Evolutionary conservation across 2,113 vertebrate species (phyloP), one percentile per base, ranked within the genome.

Genomic region (Takifugu bimaculatus): DNA sequence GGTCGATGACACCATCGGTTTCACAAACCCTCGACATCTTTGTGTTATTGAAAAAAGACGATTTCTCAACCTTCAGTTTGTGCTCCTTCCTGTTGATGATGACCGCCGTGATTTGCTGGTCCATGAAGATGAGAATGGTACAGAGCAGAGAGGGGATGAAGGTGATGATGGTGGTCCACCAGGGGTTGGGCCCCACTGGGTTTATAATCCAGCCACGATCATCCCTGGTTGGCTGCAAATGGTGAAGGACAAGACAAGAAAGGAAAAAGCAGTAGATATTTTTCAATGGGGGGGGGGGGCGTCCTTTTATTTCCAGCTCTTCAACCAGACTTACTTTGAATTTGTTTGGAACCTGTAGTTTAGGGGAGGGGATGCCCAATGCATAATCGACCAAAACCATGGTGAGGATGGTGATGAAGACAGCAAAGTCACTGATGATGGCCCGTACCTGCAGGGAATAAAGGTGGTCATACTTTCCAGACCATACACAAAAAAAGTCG

Each of bases 91-190:
- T 94, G 80, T 99, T 99, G 75, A 99, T 99, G 68, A 99, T 99
- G 74, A 99, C 96, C 9, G 97, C 96, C 26, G 97, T 99, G 84
- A 99, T 99, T 88, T 99, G 97, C 77, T 99, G 97, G 87, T 99
- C 97, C 97, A 99, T 99, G 85, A 99, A 99, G 88, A 99, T 98
- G 63, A 99, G 93, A 85, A 99, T 99, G 72, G 97, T 99, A 84
- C 97, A 99, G 79, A 99, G 94, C 62, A 99, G 85, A 61, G 97
- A 95, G 29, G 97, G 97, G 85, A 99, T 81, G 77, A 91, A 75
- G 60, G 94, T 92, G 79, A 98, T 91, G 68, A 97, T 85, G 63
- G 92, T 87, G 60, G 97, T 99, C 97, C 97, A 99, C 97, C 97
- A 99, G 29, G 97, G 97, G 88, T 99, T 99, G 44, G 94, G 93